Conservation (phyloP, 1,140 invertebrate species). For the Drosophila kepulauana region DNA sequence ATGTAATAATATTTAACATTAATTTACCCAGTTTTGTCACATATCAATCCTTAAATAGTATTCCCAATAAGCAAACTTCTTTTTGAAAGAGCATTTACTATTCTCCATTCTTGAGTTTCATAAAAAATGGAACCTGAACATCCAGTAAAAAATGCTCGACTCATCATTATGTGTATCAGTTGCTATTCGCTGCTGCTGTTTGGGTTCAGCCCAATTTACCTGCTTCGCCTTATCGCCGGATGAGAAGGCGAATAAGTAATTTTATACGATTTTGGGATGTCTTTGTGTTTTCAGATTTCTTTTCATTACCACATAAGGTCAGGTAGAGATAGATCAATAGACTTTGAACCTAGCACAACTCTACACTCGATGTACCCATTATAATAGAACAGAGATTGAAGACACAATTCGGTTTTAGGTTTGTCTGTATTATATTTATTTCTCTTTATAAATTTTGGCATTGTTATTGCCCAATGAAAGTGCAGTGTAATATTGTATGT, state of each 20-base stretch:
- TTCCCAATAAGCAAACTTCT: too few relatives aligned
- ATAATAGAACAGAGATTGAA: not conserved
- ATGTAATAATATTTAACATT: too few relatives aligned
- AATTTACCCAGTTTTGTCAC: too few relatives aligned
- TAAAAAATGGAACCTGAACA: not conserved
- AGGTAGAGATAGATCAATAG: slow-evolving; percentile 1
- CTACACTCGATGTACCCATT: not conserved
- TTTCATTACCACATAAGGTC: not conserved
- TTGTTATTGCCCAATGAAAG: slow-evolving; percentile 49
- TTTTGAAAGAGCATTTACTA: too few relatives aligned
- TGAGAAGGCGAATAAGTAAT: slow-evolving; percentile 49
- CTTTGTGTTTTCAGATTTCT: not conserved
- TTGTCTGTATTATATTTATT: slow-evolving; percentile 76
- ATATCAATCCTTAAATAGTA: too few relatives aligned
- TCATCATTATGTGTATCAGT: not conserved
- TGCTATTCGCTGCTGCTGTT: not conserved
- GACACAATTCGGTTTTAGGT: slow-evolving; percentile 46
- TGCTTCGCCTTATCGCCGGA: slow-evolving; percentile 39
- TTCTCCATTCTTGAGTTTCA: too few relatives aligned
- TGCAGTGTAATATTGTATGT: slow-evolving; percentile 41
- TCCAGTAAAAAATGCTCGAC: not conserved
- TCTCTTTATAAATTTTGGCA: slow-evolving; percentile 68
- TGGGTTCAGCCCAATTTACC: slow-evolving; percentile 54
- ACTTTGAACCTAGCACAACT: not conserved
- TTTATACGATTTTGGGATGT: slow-evolving; percentile 37